Conservation (phyloP, 2,888 invertebrate genomes). For the Beris morrisii region DNA sequence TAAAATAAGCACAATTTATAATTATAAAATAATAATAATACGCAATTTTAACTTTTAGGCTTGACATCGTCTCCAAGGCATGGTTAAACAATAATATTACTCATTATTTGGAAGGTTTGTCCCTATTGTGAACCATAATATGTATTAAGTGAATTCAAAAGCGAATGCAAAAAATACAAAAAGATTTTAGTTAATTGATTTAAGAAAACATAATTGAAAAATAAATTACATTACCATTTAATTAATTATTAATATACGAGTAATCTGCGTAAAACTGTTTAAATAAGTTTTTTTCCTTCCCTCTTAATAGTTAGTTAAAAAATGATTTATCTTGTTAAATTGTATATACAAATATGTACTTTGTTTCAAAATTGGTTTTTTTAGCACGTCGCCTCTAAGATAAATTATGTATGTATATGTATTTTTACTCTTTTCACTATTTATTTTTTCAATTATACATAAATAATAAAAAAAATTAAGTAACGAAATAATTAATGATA, state of each 20-base stretch:
- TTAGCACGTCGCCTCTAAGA: background rate
- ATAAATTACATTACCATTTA: constrained; percentile 16
- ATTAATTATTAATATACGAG: constrained; percentile 13
- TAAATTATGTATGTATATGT: constrained; percentile 12
- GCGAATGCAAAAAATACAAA: constrained; percentile 11
- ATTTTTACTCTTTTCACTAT: constrained; percentile 3
- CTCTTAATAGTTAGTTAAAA: constrained; percentile 15
- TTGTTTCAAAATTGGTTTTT: background rate
- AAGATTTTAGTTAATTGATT: constrained; percentile 30
- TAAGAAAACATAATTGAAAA: constrained; percentile 27
- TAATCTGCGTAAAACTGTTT: constrained; percentile 23
- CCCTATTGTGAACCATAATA: constrained; percentile 18
- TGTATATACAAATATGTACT: constrained; percentile 20
- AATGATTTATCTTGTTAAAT: constrained; percentile 15
- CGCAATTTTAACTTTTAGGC: constrained; percentile 14
- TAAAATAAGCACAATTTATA: too few species aligned
- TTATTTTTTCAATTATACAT: constrained; percentile 7
- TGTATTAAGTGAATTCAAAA: constrained; percentile 19
- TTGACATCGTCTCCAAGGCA: constrained; percentile 30
- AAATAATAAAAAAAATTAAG: background rate
- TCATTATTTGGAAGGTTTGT: constrained; percentile 7
- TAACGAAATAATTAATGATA: constrained; percentile 16
- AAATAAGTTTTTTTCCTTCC: constrained; percentile 18
- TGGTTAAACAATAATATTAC: constrained; percentile 15
- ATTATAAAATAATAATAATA: too few species aligned